phyloP scores from a whole-genome alignment of 2,888 invertebrate genomes.

The Aspidiotus destructor region DNA sequence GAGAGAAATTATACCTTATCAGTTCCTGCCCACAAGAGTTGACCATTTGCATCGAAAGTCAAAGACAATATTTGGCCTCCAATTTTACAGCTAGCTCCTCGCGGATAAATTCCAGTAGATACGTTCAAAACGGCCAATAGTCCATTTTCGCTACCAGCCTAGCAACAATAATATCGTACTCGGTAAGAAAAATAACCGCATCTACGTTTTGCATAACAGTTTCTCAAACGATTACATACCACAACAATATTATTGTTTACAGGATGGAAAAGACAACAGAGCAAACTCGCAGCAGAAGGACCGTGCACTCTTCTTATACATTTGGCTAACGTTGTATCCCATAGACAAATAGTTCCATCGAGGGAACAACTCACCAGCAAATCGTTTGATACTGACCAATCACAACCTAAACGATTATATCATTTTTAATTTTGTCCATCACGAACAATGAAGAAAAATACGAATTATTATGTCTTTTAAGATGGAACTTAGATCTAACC shows the following conservation, averaged over 20 bases:
- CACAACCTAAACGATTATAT: constrained; percentile 50
- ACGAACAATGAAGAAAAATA: neutral
- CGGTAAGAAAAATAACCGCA: neutral
- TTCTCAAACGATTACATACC: constrained; percentile 44
- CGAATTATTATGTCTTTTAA: no score
- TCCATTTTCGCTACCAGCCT: constrained; percentile 63
- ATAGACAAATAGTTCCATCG: constrained; percentile 64
- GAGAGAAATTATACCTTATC: constrained; percentile 36
- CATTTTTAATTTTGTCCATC: neutral
- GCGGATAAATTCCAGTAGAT: constrained; percentile 71
- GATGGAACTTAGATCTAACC: constrained; percentile 43
- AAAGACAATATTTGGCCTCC: constrained; percentile 53
- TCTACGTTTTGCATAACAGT: no score
- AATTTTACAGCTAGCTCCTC: constrained; percentile 48
- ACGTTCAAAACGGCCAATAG: constrained; percentile 70
- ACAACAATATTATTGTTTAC: constrained; percentile 77
- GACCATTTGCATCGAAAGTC: constrained; percentile 66
- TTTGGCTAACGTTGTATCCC: constrained; percentile 50
- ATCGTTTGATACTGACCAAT: constrained; percentile 80
- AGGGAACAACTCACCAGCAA: constrained; percentile 65
- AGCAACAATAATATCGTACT: constrained; percentile 1
- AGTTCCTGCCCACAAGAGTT: constrained; percentile 61
- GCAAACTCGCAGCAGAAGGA: constrained; percentile 52
- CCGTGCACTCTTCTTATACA: constrained; percentile 58
- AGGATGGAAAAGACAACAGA: constrained; percentile 70